phyloP scores from a whole-genome alignment of 1,140 invertebrate species.

The Matsumurasca onukii region DNA sequence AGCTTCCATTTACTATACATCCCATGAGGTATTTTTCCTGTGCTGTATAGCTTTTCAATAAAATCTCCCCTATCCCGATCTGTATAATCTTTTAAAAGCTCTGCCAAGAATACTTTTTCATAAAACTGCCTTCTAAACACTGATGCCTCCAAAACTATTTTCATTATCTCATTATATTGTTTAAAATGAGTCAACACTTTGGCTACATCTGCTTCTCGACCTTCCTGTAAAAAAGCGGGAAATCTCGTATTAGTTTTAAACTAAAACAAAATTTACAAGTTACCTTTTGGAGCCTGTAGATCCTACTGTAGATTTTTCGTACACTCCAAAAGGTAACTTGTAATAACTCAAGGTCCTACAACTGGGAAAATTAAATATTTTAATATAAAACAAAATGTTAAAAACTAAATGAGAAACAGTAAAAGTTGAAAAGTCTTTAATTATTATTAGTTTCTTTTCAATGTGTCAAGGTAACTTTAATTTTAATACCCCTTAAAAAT shows the following conservation, averaged over 20 bases:
- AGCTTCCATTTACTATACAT: slow-evolving; percentile 31
- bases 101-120: slow-evolving; percentile 37
- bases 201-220: slow-evolving; percentile 33
- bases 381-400: too few relatives aligned
- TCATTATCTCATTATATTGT: slow-evolving; percentile 31
- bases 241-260: background rate
- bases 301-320: too few relatives aligned
- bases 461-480: too few relatives aligned
- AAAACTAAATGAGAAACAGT: too few relatives aligned
- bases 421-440: too few relatives aligned
- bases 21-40: slow-evolving; percentile 35
- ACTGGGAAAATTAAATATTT: too few relatives aligned
- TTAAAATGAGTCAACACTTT: slow-evolving; percentile 33
- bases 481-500: too few relatives aligned
- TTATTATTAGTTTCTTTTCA: too few relatives aligned
- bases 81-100: slow-evolving; percentile 24
- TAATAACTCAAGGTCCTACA: too few relatives aligned
- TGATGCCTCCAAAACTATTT: slow-evolving; percentile 37
- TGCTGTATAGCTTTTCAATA: slow-evolving; percentile 33
- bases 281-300: too few relatives aligned
- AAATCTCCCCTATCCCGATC: slow-evolving; percentile 23
- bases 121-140: slow-evolving; percentile 38
- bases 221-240: slow-evolving; percentile 30
- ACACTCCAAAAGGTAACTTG: too few relatives aligned
- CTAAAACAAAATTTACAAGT: too few relatives aligned